Base-by-base conservation (phyloP, 1,140 invertebrate species). In the Drosophila nebulosa region DNA sequence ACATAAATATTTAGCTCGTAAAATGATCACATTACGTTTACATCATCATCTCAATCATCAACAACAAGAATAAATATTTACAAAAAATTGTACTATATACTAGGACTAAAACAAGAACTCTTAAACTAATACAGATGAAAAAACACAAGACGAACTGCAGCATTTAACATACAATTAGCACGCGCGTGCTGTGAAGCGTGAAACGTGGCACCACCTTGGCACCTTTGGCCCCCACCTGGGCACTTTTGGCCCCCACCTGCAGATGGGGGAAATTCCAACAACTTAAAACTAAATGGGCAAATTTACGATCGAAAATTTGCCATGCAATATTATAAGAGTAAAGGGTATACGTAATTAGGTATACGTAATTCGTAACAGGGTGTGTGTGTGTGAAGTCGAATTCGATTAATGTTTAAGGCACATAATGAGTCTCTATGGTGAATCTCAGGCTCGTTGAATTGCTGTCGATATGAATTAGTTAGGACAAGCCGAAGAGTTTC, bases 401-500 rank as follows among this genome's bases (percentile, higher is more conserved):
- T 85, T 85, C 81, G 83, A 81, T 88, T 81, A 77, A 64, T 77
- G 60, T 51, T 86, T 85, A 85, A 85, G 81, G 81, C 81, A 85
- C 81, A 78, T 86, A 39, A 66, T 78, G 81, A 85, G 83, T 85
- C 79, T 83, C 79, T 83, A 70, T 84, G 70, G 70, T 83, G 64
- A 84, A 78, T 84, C 69, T 85, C 83, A 88, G 83, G 83, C 83
- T 88, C 69, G 61, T 69, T 79, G 21, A 63, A 71, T 39, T 65
- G 7, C 27, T 46, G 50, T 69, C 14, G 16, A 16, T 56, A 10
- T 67, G 56, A 69, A 63, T 64, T 62, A 53, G 61, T 63, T 63
- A 95, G 90, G 95, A 96, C 57, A 99, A 92, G 22, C 97, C 97
- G 92, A 98, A 99, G 12, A 99, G 91, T 93, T 97, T 98, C 30